phyloP scores from a whole-genome alignment of 2,113 vertebrate genomes.

The Ctenodactylus gundi region DNA sequence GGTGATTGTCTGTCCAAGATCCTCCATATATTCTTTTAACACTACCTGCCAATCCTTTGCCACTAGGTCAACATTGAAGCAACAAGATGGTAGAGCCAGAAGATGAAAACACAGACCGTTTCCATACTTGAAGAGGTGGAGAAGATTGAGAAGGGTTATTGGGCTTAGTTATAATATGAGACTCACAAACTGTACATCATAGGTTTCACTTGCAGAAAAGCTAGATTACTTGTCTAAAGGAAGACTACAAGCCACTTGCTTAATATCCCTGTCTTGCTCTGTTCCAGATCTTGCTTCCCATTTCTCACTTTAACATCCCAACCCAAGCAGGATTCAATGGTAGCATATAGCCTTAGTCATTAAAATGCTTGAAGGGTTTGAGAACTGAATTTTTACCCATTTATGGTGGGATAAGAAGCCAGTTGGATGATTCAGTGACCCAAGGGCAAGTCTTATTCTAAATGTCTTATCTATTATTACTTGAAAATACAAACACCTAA shows the following conservation, averaged over 20 bases:
- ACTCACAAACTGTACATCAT: not conserved
- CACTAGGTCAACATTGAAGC: not conserved
- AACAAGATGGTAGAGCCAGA: not conserved
- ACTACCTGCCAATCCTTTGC: not conserved
- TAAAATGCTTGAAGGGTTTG: slow-evolving; percentile 21
- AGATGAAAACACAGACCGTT: not conserved
- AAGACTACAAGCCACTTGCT: not conserved
- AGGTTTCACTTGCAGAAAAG: not conserved
- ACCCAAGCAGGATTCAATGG: not conserved
- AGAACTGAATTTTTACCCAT: not conserved
- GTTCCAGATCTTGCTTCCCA: not conserved
- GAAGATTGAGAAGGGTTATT: not conserved
- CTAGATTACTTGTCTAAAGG: slow-evolving; percentile 14
- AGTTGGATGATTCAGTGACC: not conserved
- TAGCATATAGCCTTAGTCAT: not conserved
- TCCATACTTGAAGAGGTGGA: not conserved
- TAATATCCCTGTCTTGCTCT: not conserved
- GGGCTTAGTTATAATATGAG: not conserved
- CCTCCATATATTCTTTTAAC: not conserved
- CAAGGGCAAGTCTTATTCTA: not conserved
- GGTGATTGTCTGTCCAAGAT: not conserved
- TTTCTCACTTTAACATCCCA: not conserved
- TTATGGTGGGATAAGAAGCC: slow-evolving; percentile 11
- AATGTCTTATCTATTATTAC: not conserved
- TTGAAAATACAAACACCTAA: not conserved